These are phyloP conservation scores for Brachypteracias leptosomus DNA, from an alignment of 2,113 vertebrate genomes.

Conservation along the genomic window DNA sequence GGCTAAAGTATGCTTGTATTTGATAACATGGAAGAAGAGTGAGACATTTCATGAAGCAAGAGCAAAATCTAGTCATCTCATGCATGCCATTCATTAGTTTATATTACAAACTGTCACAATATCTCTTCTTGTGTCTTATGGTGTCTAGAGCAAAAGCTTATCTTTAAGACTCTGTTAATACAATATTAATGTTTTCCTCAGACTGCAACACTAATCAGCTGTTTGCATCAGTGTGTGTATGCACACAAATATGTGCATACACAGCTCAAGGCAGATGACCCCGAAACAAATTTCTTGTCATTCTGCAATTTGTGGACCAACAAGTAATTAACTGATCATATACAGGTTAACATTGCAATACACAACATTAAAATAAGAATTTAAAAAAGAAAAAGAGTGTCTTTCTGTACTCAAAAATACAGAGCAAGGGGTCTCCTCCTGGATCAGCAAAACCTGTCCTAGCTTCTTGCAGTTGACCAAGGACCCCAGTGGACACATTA, in stretches of 20 bases:
- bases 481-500: background rate
- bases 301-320: background rate
- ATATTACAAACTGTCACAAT: background rate
- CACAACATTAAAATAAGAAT: background rate
- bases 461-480: background rate
- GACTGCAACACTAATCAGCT: background rate
- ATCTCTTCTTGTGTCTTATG: background rate
- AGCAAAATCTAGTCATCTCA: background rate
- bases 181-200: background rate
- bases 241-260: background rate
- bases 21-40: background rate
- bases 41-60: background rate
- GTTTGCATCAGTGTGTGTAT: background rate
- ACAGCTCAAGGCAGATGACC: background rate
- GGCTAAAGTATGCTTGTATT: background rate
- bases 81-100: background rate
- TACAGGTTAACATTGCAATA: background rate
- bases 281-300: background rate
- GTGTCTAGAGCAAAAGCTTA: background rate
- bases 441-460: background rate
- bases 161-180: background rate
- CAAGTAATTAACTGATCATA: background rate
- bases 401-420: background rate
- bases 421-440: background rate
- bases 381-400: background rate